Evolutionary conservation across 2,888 invertebrate species (phyloP), one percentile per base, ranked within the genome.

Genomic region (Cheilosia scutellata): DNA sequence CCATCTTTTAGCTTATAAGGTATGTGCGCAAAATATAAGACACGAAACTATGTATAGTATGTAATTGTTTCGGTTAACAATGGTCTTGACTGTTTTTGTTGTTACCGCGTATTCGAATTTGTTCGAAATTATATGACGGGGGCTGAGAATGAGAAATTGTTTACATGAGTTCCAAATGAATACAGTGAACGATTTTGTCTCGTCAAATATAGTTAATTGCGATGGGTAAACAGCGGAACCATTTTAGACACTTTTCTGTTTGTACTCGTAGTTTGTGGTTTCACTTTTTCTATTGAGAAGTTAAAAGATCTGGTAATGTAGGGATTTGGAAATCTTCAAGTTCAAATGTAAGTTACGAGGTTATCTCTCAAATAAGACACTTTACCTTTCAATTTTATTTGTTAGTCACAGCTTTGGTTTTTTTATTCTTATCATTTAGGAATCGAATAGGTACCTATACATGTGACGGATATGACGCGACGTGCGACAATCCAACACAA

Each of bases 1-100:
- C 62, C 63, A 40, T 13, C 33, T 44, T 29, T 63, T 5, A 42
- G 31, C 44, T 27, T 27, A 27, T 11, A 42, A 33, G 42, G 25
- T 20, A 7, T 55, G 27, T 29, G 29, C 29, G 29, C 29, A 9
- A 16, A 55, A 47, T 37, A 5, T 29, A 57, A 55, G 74, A 42
- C 74, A 65, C 75, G 65, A 47, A 63, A 53, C 16, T 25, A 20
- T 20, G 20, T 20, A 20, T 20, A 25, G 60, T n/a, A n/a, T n/a
- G n/a, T 60, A 76, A 66, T 68, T 60, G 68, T 60, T 60, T 60
- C 5, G 29, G 40, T 16, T 51, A 68, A 76, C 76, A 76, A 76
- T 51, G 42, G 51, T 25, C 9, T 29, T 11, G 33, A 55, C 63
- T 74, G 74, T 74, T 16, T 20, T 47, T 37, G 37, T 16, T 47